A percentile compares a stretch with the other conserved stretches of the same genome.
phyloP scores from a whole-genome alignment of 2,888 invertebrate genomes.

The Eupithecia vulgata region DNA sequence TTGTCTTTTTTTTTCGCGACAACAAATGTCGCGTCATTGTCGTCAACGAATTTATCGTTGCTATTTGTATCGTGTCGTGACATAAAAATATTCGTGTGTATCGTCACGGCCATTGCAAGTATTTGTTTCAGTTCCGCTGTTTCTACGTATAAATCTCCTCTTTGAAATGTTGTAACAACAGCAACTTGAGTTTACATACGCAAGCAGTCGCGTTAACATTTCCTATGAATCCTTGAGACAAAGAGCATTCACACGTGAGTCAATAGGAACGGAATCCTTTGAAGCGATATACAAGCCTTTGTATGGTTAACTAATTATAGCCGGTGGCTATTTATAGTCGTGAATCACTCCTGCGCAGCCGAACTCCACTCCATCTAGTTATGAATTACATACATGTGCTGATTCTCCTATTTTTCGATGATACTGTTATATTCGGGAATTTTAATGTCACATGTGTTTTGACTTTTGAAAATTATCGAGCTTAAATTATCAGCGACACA shows the following conservation, averaged over 20 bases:
- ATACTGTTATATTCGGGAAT: slow-evolving; percentile 11
- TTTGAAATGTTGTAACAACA: not conserved
- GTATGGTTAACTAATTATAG: slow-evolving; percentile 75
- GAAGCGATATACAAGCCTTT: slow-evolving; percentile 59
- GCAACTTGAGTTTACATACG: not conserved
- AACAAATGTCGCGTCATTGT: not conserved
- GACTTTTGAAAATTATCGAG: not conserved
- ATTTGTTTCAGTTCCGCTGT: not conserved
- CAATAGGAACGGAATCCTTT: slow-evolving; percentile 62
- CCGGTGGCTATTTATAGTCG: slow-evolving; percentile 62
- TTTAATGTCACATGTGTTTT: slow-evolving; percentile 7
- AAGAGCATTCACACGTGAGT: slow-evolving; percentile 64
- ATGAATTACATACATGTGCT: slow-evolving; percentile 58
- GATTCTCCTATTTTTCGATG: slow-evolving; percentile 39
- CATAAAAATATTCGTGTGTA: not conserved
- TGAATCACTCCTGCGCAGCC: slow-evolving; percentile 73
- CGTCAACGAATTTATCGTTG: not conserved
- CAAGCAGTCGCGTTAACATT: slow-evolving; percentile 20
- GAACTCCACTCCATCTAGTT: slow-evolving; percentile 52
- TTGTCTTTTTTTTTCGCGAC: no score
- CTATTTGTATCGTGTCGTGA: not conserved
- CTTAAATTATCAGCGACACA: not conserved
- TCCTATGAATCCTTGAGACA: slow-evolving; percentile 52
- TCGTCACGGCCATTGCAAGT: not conserved
- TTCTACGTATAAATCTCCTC: not conserved